Percentiles rank a stretch among this genome's conserved stretches.
Conservation (phyloP, 2,113 vertebrate genomes). For the Nannospalax galili region DNA sequence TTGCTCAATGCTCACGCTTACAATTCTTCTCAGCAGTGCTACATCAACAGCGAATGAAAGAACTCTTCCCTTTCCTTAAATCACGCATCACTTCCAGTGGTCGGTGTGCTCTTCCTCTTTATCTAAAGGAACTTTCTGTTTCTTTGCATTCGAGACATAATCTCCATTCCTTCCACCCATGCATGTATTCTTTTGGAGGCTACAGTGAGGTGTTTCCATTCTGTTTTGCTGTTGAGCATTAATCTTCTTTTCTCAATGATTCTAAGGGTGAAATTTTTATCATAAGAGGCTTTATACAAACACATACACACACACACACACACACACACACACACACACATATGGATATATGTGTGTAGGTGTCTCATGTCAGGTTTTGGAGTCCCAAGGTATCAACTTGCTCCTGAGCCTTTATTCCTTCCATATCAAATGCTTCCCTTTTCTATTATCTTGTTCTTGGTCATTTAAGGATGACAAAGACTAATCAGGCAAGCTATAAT, state of each 20-base stretch:
- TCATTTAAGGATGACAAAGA: constrained; percentile 65
- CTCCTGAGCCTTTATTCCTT: background rate
- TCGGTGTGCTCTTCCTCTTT: background rate
- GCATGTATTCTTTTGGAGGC: background rate
- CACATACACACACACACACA: too few species aligned
- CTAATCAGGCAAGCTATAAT: constrained; percentile 60
- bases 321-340: too few species aligned
- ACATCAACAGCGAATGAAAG: background rate
- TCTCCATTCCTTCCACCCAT: background rate
- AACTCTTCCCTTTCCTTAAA: background rate
- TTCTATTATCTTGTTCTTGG: background rate
- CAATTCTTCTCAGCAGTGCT: background rate
- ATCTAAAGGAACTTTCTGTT: background rate
- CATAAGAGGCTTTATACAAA: background rate
- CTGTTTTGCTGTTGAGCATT: background rate
- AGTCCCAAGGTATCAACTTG: background rate
- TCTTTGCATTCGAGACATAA: background rate
- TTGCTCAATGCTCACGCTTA: background rate
- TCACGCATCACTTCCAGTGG: background rate
- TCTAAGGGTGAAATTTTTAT: background rate
- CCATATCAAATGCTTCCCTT: background rate
- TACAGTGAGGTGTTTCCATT: background rate
- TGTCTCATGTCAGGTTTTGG: background rate
- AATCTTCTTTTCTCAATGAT: background rate
- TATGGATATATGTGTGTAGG: too few species aligned